Conservation (phyloP, 2,113 vertebrate genomes). For the Jacana jacana region DNA sequence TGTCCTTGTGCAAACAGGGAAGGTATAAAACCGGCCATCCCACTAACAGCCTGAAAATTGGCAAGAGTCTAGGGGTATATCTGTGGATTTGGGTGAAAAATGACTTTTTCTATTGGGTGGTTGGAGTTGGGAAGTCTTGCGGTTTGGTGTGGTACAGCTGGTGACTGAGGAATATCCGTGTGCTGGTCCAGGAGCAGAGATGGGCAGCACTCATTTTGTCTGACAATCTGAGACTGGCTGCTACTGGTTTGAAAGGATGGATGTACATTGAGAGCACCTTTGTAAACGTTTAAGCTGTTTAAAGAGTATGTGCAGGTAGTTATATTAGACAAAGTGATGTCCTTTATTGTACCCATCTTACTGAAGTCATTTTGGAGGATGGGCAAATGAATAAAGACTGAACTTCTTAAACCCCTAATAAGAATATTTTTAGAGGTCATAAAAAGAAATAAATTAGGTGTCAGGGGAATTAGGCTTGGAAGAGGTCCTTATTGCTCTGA, state of each 20-base stretch:
- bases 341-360: not conserved
- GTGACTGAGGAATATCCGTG: not conserved
- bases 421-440: not conserved
- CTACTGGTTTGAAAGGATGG: not conserved
- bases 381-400: not conserved
- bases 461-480: not conserved
- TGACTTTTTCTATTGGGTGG: not conserved
- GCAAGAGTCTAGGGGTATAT: not conserved
- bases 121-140: not conserved
- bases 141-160: not conserved
- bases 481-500: not conserved
- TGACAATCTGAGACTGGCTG: not conserved
- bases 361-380: not conserved
- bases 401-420: not conserved
- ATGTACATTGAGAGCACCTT: not conserved
- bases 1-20: too few species aligned
- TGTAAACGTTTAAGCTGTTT: not conserved
- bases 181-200: not conserved
- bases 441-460: not conserved
- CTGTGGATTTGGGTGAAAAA: constrained; percentile 9
- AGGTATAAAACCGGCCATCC: too few species aligned
- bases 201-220: not conserved
- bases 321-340: not conserved
- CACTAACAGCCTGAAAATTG: constrained; percentile 8
- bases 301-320: not conserved